Conservation (phyloP, 2,113 vertebrate species). For the Serilophus lunatus region DNA sequence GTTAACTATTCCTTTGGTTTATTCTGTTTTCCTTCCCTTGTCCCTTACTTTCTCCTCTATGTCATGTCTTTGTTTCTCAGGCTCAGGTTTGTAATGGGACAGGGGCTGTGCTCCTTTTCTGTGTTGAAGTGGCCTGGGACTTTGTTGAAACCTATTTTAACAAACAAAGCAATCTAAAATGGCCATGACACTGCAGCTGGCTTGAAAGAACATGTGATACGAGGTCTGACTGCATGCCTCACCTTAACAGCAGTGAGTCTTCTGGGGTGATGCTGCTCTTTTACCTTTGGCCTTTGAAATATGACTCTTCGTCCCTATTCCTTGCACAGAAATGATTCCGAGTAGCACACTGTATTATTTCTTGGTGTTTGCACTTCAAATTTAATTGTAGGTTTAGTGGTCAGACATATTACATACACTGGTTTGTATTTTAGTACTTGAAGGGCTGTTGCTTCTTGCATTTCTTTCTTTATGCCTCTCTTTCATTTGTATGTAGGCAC, state of each 20-base stretch:
- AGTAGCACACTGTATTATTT: not conserved
- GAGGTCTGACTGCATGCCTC: not conserved
- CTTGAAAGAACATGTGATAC: not conserved
- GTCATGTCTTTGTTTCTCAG: not conserved
- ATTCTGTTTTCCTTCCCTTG: not conserved
- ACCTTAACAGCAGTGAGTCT: not conserved
- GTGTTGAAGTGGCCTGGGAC: not conserved
- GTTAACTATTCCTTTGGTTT: not conserved
- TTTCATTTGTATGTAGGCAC: not conserved
- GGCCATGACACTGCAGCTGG: not conserved
- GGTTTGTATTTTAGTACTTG: not conserved
- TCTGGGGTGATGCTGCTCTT: not conserved
- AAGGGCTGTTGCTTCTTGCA: not conserved
- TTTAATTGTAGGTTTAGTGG: not conserved
- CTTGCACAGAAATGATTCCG: not conserved
- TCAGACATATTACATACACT: not conserved
- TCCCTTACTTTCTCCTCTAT: not conserved
- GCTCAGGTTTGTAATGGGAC: not conserved
- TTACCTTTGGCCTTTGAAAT: not conserved
- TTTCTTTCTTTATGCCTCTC: not conserved
- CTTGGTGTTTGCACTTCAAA: not conserved
- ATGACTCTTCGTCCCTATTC: not conserved
- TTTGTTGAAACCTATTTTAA: not conserved
- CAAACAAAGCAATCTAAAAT: not conserved
- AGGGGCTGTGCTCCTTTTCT: not conserved